Percentiles rank a stretch among this genome's conserved stretches.
Conservation (phyloP, 2,797 vertebrate genomes). For the Tokudaia tokunoshimensis region DNA sequence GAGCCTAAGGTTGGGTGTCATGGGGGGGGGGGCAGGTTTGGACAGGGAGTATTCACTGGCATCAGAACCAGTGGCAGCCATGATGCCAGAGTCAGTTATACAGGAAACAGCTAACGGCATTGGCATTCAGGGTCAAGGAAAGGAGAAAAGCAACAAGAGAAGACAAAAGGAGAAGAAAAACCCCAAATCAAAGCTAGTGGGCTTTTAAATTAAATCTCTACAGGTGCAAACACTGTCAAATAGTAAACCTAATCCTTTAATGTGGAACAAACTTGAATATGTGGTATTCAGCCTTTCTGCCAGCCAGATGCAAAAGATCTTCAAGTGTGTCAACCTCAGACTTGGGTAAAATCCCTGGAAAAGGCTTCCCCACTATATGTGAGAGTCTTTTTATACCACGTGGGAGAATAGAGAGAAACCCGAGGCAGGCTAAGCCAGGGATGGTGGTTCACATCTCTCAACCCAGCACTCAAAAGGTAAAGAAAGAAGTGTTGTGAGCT, state of each 20-base stretch:
- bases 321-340: neutral
- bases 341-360: neutral
- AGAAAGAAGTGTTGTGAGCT: neutral
- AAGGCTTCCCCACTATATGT: neutral
- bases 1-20: neutral
- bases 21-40: neutral
- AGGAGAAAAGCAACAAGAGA: neutral
- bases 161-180: neutral
- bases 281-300: neutral
- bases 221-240: neutral
- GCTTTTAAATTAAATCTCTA: conserved; percentile 61
- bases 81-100: neutral
- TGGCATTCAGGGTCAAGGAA: neutral
- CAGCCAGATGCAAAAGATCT: neutral
- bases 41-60: neutral
- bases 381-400: neutral
- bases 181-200: neutral
- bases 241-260: conserved; percentile 58
- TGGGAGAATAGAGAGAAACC: neutral
- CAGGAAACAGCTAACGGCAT: neutral
- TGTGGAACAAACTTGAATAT: neutral
- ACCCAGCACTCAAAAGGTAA: neutral
- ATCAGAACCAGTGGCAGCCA: neutral
- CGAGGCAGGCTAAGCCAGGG: neutral
- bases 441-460: neutral